These are phyloP conservation scores for Gambelia wislizenii DNA, from an alignment of 2,797 vertebrate species.

Conservation along the genomic window DNA sequence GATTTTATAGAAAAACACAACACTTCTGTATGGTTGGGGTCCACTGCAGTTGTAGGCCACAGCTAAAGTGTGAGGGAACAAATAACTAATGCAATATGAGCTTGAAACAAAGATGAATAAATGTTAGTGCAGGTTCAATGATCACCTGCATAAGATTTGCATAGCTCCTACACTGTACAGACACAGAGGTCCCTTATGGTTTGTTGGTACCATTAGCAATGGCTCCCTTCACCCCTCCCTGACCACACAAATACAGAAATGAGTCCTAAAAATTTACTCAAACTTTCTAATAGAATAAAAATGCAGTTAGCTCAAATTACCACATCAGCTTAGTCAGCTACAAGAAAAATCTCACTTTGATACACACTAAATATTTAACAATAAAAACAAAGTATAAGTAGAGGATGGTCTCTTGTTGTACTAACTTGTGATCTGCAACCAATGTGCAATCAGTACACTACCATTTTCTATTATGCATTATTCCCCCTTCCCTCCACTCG, in stretches of 20 bases:
- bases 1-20: neutral
- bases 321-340: neutral
- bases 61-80: neutral
- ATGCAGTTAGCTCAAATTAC: neutral
- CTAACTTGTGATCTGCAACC: neutral
- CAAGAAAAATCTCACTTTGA: neutral
- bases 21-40: neutral
- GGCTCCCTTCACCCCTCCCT: neutral
- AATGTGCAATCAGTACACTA: neutral
- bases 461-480: neutral
- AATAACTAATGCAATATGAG: neutral
- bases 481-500: neutral
- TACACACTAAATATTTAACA: neutral
- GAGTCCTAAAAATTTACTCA: neutral
- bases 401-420: neutral
- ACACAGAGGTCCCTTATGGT: neutral
- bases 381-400: neutral
- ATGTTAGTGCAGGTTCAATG: too few species aligned
- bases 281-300: neutral
- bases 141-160: neutral
- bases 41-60: neutral
- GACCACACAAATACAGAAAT: neutral
- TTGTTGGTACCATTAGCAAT: neutral
- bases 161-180: neutral
- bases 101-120: neutral